These are phyloP conservation scores for Psittacula derbiana DNA, from an alignment of 2,797 vertebrate species.

Conservation along the genomic window DNA sequence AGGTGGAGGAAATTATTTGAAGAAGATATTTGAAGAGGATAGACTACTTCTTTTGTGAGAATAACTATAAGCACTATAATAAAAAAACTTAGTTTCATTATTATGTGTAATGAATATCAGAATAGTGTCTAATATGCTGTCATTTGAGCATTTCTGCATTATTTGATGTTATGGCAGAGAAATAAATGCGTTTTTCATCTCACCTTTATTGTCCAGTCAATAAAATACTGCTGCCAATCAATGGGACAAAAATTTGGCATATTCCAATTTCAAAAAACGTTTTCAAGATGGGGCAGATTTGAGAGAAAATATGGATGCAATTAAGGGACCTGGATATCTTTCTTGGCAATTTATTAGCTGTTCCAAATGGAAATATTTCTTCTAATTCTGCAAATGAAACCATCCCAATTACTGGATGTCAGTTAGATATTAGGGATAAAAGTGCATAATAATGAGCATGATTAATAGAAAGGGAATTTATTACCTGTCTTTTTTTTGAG, in stretches of 20 bases:
- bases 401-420: background rate
- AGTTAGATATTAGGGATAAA: conserved; percentile 24
- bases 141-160: background rate
- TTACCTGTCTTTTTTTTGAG: background rate
- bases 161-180: background rate
- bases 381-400: background rate
- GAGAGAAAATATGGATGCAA: background rate
- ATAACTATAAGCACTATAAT: background rate
- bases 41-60: background rate
- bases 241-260: background rate
- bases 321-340: background rate
- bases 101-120: background rate
- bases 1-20: background rate
- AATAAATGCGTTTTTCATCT: background rate
- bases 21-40: background rate
- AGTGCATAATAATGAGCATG: background rate
- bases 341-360: background rate
- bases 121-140: background rate
- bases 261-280: background rate
- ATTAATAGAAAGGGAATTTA: background rate
- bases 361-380: background rate
- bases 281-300: background rate
- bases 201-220: background rate
- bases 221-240: background rate
- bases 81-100: background rate